A percentile compares a stretch with the other conserved stretches of the same genome.
phyloP scores from a whole-genome alignment of 2,113 vertebrate species.

The Brevimyrus niger region DNA sequence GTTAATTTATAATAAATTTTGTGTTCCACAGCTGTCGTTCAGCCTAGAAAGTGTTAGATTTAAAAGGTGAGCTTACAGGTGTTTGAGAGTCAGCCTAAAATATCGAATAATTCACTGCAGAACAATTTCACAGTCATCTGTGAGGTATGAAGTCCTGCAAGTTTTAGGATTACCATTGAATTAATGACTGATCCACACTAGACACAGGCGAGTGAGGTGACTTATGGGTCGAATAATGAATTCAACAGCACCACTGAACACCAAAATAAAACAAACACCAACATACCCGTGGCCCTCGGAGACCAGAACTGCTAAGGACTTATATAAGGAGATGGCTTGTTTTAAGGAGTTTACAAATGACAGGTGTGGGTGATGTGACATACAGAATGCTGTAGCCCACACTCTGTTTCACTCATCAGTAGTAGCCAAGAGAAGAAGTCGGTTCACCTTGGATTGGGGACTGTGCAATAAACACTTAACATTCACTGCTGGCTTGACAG shows the following conservation, averaged over 20 bases:
- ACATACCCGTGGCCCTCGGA: background rate
- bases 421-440: background rate
- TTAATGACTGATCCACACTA: background rate
- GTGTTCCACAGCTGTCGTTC: background rate
- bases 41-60: background rate
- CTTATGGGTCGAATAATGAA: background rate
- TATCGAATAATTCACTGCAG: background rate
- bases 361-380: background rate
- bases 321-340: background rate
- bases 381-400: background rate
- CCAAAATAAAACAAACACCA: background rate
- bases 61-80: background rate
- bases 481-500: slow-evolving; percentile 14
- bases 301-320: background rate
- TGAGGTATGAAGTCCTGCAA: background rate
- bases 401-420: background rate
- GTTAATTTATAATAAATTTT: background rate
- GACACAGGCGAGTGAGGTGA: background rate
- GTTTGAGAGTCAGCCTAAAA: background rate
- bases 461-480: background rate
- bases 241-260: background rate
- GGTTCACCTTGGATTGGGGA: background rate
- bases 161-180: background rate
- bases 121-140: background rate
- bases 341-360: background rate